Conservation (phyloP, 2,888 invertebrate genomes). For the Megaustenia siamemsis region DNA sequence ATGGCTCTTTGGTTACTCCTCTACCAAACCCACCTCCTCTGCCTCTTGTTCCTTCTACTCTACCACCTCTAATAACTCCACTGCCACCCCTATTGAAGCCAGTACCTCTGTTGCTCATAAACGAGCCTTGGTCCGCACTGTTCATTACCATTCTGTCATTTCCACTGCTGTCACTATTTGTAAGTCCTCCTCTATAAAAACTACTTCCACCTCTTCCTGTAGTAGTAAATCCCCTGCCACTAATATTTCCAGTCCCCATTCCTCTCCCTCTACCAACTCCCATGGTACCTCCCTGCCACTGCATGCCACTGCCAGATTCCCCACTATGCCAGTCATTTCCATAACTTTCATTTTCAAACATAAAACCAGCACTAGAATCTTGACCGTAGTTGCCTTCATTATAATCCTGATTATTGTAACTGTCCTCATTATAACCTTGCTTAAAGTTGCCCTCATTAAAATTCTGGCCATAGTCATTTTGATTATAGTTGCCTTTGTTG, state of each 20-base stretch:
- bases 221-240: background rate
- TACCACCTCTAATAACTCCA: background rate
- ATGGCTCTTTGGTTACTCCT: background rate
- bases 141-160: background rate
- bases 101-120: background rate
- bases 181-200: background rate
- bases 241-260: background rate
- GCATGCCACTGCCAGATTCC: background rate
- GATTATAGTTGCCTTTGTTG: conserved; percentile 11
- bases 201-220: conserved; percentile 8
- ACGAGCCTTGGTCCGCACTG: background rate
- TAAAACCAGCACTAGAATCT: background rate
- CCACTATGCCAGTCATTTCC: conserved; percentile 14
- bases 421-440: background rate
- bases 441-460: conserved; percentile 15
- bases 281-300: background rate
- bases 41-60: background rate
- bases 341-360: background rate
- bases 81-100: background rate
- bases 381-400: conserved; percentile 6
- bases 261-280: background rate
- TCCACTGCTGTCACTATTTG: background rate
- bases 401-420: no score
- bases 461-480: conserved; percentile 4
- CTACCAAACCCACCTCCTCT: no score